These are phyloP conservation scores for Arnoldichthys spilopterus DNA, from an alignment of 2,797 vertebrate genomes.

Conservation along the genomic window DNA sequence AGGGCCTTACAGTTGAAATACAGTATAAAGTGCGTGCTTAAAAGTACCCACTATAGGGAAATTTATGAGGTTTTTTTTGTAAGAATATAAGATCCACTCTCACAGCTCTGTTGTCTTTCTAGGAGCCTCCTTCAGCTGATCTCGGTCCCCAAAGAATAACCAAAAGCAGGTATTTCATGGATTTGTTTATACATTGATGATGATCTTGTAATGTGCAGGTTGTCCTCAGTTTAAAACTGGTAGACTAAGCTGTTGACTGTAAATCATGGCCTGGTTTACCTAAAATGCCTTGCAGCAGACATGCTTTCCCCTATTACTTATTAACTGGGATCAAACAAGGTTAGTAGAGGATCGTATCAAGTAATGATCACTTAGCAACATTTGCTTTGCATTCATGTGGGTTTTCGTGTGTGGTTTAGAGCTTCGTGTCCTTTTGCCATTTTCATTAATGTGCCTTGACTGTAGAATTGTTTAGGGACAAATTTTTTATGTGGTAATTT, in stretches of 20 bases:
- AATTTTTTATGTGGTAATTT: too few species aligned
- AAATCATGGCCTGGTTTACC: conserved; percentile 25
- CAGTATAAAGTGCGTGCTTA: conserved; percentile 9
- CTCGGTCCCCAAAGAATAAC: conserved; percentile 68
- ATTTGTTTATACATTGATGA: conserved; percentile 5
- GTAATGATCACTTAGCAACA: conserved; percentile 9
- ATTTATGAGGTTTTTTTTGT: not conserved
- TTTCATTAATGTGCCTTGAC: not conserved
- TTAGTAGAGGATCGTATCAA: conserved; percentile 22
- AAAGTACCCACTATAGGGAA: not conserved
- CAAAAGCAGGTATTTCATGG: conserved; percentile 70
- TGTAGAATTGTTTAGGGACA: too few species aligned
- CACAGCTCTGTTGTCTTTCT: conserved; percentile 30
- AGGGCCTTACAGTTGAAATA: not conserved
- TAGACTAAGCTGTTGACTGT: not conserved
- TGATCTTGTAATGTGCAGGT: not conserved
- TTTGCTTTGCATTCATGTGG: not conserved
- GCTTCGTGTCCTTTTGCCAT: not conserved
- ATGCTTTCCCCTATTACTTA: conserved; percentile 10
- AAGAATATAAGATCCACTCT: conserved; percentile 10
- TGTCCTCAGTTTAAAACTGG: not conserved
- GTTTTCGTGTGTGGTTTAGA: not conserved
- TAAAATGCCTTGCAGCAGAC: not conserved
- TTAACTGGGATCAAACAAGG: conserved; percentile 17
- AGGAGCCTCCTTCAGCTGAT: conserved; percentile 57